Conservation (phyloP, 2,797 vertebrate genomes). For the Pelodytes ibericus region DNA sequence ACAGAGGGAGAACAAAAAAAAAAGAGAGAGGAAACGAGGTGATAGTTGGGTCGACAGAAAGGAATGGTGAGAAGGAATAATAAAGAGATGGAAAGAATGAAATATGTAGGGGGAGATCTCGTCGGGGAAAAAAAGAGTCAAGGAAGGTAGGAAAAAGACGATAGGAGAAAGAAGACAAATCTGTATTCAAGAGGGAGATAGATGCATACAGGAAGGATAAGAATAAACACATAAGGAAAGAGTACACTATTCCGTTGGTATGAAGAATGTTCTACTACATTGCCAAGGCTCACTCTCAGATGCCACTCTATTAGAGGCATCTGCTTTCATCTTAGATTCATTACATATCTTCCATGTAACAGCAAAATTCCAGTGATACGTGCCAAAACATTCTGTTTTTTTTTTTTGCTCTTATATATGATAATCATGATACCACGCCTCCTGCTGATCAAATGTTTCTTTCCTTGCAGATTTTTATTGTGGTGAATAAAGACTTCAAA, state of each 20-base stretch:
- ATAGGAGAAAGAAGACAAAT: too few species aligned
- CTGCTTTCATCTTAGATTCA: not conserved
- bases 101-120: too few species aligned
- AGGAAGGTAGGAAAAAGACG: not conserved
- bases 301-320: not conserved
- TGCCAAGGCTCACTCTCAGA: not conserved
- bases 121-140: too few species aligned
- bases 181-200: not conserved
- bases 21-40: not conserved
- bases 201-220: not conserved
- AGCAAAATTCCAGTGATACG: not conserved
- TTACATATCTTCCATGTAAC: not conserved
- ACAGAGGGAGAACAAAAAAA: not conserved
- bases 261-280: not conserved
- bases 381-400: not conserved
- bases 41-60: not conserved
- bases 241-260: not conserved
- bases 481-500: conserved; percentile 18
- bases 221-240: not conserved
- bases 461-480: conserved; percentile 31
- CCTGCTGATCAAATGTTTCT: conserved; percentile 10
- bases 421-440: not conserved
- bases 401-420: conserved; percentile 5
- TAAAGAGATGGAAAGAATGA: not conserved
- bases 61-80: not conserved